Evolutionary conservation across 2,888 invertebrate species (phyloP).

Genomic region (Heliconius hortense): DNA sequence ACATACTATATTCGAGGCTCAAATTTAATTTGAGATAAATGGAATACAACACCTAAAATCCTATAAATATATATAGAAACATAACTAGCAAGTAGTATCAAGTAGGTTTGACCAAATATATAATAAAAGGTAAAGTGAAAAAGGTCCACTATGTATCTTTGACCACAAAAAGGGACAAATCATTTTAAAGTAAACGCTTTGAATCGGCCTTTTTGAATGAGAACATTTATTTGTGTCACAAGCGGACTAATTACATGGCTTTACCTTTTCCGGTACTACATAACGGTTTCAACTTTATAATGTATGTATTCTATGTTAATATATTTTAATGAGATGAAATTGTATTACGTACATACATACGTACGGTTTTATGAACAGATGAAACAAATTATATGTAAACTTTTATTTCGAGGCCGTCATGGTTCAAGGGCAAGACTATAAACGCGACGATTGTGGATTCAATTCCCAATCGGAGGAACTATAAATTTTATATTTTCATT

Average conservation of each 20-base stretch:
- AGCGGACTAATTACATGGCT: slow-evolving; percentile 8
- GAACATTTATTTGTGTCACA: slow-evolving; percentile 19
- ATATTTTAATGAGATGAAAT: slow-evolving; percentile 5
- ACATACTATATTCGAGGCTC: too few species aligned
- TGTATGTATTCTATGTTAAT: slow-evolving; percentile 4
- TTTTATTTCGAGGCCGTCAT: too few species aligned
- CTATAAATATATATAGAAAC: not conserved
- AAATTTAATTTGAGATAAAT: too few species aligned
- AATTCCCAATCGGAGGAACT: too few species aligned
- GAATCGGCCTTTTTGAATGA: slow-evolving; percentile 13
- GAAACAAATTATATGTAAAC: too few species aligned
- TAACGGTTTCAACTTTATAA: slow-evolving; percentile 1
- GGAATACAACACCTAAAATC: too few species aligned
- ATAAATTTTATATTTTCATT: too few species aligned
- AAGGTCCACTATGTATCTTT: not conserved
- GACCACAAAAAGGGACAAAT: slow-evolving; percentile 20
- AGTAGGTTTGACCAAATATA: not conserved
- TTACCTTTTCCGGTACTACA: slow-evolving; percentile 8
- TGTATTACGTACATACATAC: not conserved
- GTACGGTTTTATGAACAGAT: not conserved
- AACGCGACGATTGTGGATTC: too few species aligned
- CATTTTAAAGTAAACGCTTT: slow-evolving; percentile 21
- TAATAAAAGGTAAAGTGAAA: not conserved
- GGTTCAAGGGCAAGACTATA: too few species aligned
- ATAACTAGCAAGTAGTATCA: not conserved